phyloP scores from a whole-genome alignment of 1,140 invertebrate species.

The Fopius arisanus region DNA sequence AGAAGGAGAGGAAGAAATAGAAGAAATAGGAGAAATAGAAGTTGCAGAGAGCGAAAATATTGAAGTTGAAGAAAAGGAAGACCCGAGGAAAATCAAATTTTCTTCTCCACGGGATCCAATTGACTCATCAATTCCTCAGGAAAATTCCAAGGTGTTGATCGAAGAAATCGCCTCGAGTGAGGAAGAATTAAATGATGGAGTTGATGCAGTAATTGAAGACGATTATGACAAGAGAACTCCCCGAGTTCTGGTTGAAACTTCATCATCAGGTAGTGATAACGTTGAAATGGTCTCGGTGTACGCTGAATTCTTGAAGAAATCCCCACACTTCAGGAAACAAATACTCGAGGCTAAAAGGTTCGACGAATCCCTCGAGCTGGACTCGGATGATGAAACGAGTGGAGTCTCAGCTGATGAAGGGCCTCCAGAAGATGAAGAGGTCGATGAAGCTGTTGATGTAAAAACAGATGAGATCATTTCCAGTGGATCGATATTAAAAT shows the following conservation, averaged over 20 bases:
- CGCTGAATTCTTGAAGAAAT: neutral
- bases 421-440: neutral
- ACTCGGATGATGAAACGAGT: neutral
- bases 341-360: neutral
- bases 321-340: neutral
- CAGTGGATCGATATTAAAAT: neutral
- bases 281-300: neutral
- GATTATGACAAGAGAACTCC: too few species aligned
- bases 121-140: neutral
- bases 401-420: neutral
- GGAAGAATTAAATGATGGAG: neutral
- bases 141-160: neutral
- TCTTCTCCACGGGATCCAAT: neutral
- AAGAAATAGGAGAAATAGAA: neutral
- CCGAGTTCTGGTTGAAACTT: neutral
- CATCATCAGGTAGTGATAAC: neutral
- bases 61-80: neutral
- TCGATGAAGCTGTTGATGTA: neutral
- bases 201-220: too few species aligned
- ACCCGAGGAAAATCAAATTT: neutral
- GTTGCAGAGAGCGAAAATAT: neutral
- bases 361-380: neutral
- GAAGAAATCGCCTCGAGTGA: neutral
- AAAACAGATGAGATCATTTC: neutral
- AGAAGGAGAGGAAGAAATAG: neutral